phyloP scores from a whole-genome alignment of 2,113 vertebrate species.

The Paedocypris sp. region DNA sequence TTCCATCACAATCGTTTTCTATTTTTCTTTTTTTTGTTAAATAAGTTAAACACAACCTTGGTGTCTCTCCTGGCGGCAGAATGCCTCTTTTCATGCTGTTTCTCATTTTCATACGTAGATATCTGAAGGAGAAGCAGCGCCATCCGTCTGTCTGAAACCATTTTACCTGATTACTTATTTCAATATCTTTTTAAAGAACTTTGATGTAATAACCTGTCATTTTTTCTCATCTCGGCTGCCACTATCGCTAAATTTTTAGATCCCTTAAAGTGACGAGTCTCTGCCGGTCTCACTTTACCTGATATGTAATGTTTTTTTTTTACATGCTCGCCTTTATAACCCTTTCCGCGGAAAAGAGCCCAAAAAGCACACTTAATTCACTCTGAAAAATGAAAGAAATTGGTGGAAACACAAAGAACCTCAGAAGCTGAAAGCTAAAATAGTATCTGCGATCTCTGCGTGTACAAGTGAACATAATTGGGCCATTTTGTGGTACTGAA shows the following conservation, averaged over 20 bases:
- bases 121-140: constrained; percentile 8
- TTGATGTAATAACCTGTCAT: constrained; percentile 16
- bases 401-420: background rate
- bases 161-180: constrained; percentile 23
- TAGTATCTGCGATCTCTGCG: constrained; percentile 2
- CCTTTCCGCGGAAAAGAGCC: background rate
- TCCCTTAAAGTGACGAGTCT: constrained; percentile 5
- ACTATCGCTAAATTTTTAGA: constrained; percentile 10
- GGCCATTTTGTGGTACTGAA: background rate
- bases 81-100: background rate
- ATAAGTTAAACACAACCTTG: constrained; percentile 3
- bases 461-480: constrained; percentile 2
- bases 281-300: constrained; percentile 2
- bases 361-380: background rate
- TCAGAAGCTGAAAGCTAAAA: constrained; percentile 22
- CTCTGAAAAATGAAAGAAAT: constrained; percentile 1
- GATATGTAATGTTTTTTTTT: background rate
- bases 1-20: background rate
- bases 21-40: background rate
- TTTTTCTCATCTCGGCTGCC: background rate
- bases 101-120: constrained; percentile 18
- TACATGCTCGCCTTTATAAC: background rate
- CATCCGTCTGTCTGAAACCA: constrained; percentile 18
- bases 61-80: background rate
- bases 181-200: constrained; percentile 8